Percentiles rank a stretch among this genome's conserved stretches.
These are phyloP conservation scores for Trachops cirrhosus DNA, from an alignment of 2,797 vertebrate genomes.

Conservation along the genomic window DNA sequence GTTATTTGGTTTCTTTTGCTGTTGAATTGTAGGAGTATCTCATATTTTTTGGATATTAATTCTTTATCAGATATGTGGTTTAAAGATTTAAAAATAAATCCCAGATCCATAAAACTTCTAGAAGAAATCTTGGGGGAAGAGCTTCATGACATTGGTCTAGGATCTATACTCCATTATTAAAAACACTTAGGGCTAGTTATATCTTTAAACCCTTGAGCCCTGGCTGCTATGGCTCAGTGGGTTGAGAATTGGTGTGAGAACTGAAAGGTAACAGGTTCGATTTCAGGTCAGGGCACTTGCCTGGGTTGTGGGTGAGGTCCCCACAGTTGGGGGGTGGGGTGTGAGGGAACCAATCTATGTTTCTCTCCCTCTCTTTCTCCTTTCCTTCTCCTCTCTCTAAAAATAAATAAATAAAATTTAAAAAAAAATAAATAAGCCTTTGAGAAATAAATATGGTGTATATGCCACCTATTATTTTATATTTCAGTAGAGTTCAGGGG, in stretches of 20 bases:
- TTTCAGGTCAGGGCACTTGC: not conserved
- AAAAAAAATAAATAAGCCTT: not conserved
- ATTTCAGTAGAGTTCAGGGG: not conserved
- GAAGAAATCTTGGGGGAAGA: not conserved
- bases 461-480: not conserved
- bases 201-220: not conserved
- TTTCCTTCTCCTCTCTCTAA: not conserved
- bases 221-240: not conserved
- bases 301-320: not conserved
- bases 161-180: not conserved
- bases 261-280: not conserved
- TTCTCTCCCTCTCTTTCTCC: not conserved
- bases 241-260: not conserved
- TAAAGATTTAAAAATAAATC: conserved; percentile 9
- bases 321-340: not conserved
- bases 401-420: not conserved
- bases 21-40: not conserved
- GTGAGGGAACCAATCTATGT: not conserved
- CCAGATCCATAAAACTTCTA: not conserved
- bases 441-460: not conserved
- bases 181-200: not conserved
- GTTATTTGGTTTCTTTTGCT: not conserved
- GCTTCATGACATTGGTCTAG: not conserved
- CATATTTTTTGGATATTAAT: not conserved
- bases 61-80: not conserved